phyloP scores from a whole-genome alignment of 2,888 invertebrate species.

The Teinopalpus imperialis region DNA sequence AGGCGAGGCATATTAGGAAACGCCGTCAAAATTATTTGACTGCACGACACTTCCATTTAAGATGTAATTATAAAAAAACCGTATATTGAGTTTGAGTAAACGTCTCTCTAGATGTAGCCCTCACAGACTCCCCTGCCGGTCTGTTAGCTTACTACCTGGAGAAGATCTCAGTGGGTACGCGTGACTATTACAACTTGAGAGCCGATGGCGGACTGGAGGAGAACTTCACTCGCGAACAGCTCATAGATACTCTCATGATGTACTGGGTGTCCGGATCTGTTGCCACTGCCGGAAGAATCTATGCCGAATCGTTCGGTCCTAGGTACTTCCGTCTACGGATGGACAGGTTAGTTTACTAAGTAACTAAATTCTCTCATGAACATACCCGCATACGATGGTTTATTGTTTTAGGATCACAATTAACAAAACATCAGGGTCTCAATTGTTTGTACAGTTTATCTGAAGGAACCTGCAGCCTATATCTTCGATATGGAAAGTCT shows the following conservation, averaged over 20 bases:
- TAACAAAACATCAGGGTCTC: too few relatives aligned
- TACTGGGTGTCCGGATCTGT: constrained; percentile 90
- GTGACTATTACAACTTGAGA: background rate
- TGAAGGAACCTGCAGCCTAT: too few relatives aligned
- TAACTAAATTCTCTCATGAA: too few relatives aligned
- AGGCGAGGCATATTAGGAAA: too few relatives aligned
- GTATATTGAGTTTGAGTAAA: too few relatives aligned
- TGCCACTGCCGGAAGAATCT: constrained; percentile 88
- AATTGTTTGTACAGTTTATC: too few relatives aligned
- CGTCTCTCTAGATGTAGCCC: constrained; percentile 14
- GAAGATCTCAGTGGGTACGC: constrained; percentile 83
- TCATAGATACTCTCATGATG: constrained; percentile 69
- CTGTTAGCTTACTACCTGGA: constrained; percentile 91
- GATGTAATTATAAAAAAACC: too few relatives aligned
- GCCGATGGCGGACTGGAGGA: constrained; percentile 85
- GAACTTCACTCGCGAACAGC: constrained; percentile 85
- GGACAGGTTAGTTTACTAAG: constrained; percentile 65
- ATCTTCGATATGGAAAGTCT: too few relatives aligned
- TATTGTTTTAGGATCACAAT: too few relatives aligned
- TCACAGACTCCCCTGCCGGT: constrained; percentile 86
- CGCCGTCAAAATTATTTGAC: too few relatives aligned
- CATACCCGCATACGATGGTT: too few relatives aligned
- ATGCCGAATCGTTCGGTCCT: constrained; percentile 83
- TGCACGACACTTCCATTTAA: too few relatives aligned
- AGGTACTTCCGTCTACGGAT: constrained; percentile 44